Percentiles rank a stretch among this genome's conserved stretches.
Evolutionary conservation across 2,797 vertebrate species (phyloP).

Genomic region (Sylvilagus floridanus): DNA sequence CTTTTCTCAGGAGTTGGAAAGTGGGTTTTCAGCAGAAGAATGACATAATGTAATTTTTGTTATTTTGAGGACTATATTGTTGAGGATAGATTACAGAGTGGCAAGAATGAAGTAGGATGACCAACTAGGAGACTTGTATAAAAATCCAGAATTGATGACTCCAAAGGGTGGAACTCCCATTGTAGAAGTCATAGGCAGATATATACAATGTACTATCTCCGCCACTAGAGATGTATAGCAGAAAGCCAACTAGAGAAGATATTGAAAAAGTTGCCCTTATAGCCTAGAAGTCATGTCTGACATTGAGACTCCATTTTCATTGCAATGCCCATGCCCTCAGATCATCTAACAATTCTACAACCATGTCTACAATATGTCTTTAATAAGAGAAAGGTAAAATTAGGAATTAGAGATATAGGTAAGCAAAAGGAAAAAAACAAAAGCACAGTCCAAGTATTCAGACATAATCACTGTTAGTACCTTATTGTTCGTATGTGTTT

Average conservation of each 20-base stretch:
- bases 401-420: conserved; percentile 22
- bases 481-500: neutral
- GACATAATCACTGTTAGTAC: neutral
- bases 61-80: neutral
- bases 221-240: neutral
- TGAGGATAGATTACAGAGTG: neutral
- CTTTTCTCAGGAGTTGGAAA: conserved; percentile 1
- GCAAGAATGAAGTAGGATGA: conserved; percentile 49
- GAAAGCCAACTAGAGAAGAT: conserved; percentile 14
- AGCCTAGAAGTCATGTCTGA: conserved; percentile 8
- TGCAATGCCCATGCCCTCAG: neutral
- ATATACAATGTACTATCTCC: neutral
- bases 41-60: neutral
- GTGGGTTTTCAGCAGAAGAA: conserved; percentile 33
- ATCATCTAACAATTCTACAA: neutral
- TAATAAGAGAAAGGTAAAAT: conserved; percentile 16
- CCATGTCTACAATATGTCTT: neutral
- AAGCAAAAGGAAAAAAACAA: conserved; percentile 62
- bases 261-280: neutral
- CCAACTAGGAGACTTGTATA: neutral
- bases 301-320: neutral
- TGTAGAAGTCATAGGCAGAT: neutral
- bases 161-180: neutral
- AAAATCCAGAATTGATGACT: conserved; percentile 32
- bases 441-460: conserved; percentile 17